Evolutionary conservation across 2,797 vertebrate genomes (phyloP), one percentile per base, ranked within the genome.

Genomic region (Gadopsis marmoratus): DNA sequence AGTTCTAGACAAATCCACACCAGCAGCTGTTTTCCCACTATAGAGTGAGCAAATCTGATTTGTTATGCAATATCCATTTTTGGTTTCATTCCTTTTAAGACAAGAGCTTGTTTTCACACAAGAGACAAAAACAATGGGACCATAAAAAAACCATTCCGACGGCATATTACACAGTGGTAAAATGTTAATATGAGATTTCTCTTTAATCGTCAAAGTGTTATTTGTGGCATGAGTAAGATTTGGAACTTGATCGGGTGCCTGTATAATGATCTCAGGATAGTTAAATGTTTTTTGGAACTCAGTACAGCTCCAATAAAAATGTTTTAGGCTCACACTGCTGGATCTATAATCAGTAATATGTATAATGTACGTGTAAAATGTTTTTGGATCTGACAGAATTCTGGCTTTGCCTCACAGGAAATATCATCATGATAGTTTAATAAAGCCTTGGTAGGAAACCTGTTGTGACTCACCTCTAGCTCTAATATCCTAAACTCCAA

Each of bases 401-500:
- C 8, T 33, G 4, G 13, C 8, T 68, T 62, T 48, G 5, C 21
- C 51, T 53, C 13, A 51, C 23, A 29, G 19, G 37, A 63, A 29
- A 13, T 23, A 19, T 47, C 8, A 6, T n/a, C 41, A 16, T 21
- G 23, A 14, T 7, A 12, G 13, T 14, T 26, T 33, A 35, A 62
- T 4, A 43, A 23, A 61, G 19, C 1, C 5, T 56, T 56, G 11
- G n/a, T 16, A 16, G 43, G 26, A 51, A 29, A 51, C 7, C 48
- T 5, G 21, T 35, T 33, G 12, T 33, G 37, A 35, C 87, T 95
- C 92, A 99, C 98, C 96, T 99, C 98, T 41, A 99, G 95, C 88
- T 99, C 98, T 55, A 99, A 94, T 86, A 99, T 99, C 88, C 98
- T 96, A 90, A 99, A 99, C 90, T 99, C 98, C 80, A 99, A 90